Evolutionary conservation across 2,113 vertebrate genomes (phyloP).

Genomic region (Silurus meridionalis): DNA sequence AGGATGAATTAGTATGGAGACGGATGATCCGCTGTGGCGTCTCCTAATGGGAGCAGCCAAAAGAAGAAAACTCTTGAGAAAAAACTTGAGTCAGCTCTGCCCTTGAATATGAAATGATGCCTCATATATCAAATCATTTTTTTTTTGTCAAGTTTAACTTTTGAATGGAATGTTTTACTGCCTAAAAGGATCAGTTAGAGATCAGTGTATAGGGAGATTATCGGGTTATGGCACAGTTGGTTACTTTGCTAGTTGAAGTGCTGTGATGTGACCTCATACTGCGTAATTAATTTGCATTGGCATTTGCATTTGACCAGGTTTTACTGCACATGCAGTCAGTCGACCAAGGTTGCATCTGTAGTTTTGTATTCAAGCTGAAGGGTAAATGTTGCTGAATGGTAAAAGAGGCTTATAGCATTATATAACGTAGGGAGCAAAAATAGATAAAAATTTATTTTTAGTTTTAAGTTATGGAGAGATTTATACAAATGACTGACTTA

Average conservation of each 20-base stretch:
- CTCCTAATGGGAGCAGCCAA: too few relatives aligned
- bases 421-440: background rate
- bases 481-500: background rate
- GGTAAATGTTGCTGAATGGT: background rate
- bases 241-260: background rate
- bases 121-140: background rate
- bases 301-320: background rate
- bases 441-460: background rate
- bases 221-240: background rate
- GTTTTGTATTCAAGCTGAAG: background rate
- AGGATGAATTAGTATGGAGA: too few relatives aligned
- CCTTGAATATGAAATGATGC: background rate
- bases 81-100: background rate
- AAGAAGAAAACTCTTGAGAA: too few relatives aligned
- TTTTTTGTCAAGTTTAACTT: background rate
- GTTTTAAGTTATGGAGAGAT: background rate
- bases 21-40: too few relatives aligned
- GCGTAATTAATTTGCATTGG: background rate
- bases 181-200: background rate
- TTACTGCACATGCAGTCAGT: background rate
- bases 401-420: background rate
- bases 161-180: background rate
- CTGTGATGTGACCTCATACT: background rate
- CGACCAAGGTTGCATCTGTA: background rate
- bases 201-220: background rate